Conservation (phyloP, 2,113 vertebrate genomes). For the Eudyptes chrysolophus region DNA sequence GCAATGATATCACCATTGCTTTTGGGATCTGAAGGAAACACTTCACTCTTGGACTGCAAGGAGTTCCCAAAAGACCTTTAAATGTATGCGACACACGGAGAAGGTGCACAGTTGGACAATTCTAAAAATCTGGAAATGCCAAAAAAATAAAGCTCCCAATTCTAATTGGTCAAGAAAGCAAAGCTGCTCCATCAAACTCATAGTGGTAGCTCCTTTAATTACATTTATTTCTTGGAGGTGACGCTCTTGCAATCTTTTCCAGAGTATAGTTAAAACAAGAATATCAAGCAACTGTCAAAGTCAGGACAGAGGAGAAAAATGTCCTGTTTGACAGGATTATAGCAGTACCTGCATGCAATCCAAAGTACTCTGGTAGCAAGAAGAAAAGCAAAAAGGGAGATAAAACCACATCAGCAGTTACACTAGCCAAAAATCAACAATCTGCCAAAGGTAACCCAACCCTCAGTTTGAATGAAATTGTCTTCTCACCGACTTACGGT, state of each 20-base stretch:
- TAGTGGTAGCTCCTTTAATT: neutral
- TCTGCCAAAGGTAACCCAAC: neutral
- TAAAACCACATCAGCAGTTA: constrained; percentile 69
- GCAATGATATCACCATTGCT: neutral
- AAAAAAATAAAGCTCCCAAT: neutral
- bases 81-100: accelerated
- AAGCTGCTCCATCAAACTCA: neutral
- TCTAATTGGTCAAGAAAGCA: neutral
- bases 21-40: neutral
- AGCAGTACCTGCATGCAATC: constrained; percentile 96
- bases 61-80: neutral
- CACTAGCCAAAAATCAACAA: neutral
- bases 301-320: neutral
- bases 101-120: neutral
- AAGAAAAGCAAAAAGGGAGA: constrained; percentile 59
- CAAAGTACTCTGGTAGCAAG: constrained; percentile 88
- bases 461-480: neutral
- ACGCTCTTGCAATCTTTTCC: constrained; percentile 30
- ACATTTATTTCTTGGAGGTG: neutral
- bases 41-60: neutral
- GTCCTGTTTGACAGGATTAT: neutral
- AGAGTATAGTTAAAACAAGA: neutral
- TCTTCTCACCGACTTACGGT: neutral
- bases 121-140: neutral
- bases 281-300: neutral